Base-by-base conservation (phyloP, 1,140 invertebrate genomes). In the Drosophila tani region DNA sequence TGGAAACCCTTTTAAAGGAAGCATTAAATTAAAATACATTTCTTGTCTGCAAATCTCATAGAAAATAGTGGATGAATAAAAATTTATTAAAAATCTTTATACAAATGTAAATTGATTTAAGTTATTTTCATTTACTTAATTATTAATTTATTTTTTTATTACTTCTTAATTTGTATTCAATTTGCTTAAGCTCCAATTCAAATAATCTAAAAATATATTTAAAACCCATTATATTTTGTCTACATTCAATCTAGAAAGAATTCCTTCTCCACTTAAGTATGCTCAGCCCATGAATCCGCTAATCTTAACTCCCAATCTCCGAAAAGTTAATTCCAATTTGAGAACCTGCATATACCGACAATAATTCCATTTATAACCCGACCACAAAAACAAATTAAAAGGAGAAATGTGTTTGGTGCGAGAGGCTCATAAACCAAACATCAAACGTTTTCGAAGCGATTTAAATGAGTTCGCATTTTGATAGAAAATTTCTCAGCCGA, bases 401-500 rank as follows among this genome's bases (percentile, higher is more conserved):
- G 66, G 50, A 47, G 73, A 84, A 84, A 81, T 74, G 74, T 66
- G 57, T 50, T 62, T 51, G 45, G 21, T 40, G 40, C 45, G 66
- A 67, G 75, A 60, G 68, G 70, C 66, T 76, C 79, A 86, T 82
- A 87, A 87, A 87, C 79, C 76, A 87, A 80, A 86, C 82, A 82
- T 82, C 76, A 82, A 87, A 87, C 76, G 76, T 64, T 80, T 67
- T 74, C 57, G 45, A 53, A 75, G 83, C 81, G 68, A 88, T 81
- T 87, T 77, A 87, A 87, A 88, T 80, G 80, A 81, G 83, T 83
- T 86, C 82, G 80, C 71, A 74, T 79, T 87, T 87, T 80, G 80
- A 83, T 87, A 87, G 83, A 87, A 87, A 88, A 83, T 83, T 81
- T 64, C 51, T 78, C 40, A 62, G 38, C 5, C 19, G 49, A 58